Base-by-base conservation (phyloP, 1,140 invertebrate species). In the Lysiphlebus fabarum region DNA sequence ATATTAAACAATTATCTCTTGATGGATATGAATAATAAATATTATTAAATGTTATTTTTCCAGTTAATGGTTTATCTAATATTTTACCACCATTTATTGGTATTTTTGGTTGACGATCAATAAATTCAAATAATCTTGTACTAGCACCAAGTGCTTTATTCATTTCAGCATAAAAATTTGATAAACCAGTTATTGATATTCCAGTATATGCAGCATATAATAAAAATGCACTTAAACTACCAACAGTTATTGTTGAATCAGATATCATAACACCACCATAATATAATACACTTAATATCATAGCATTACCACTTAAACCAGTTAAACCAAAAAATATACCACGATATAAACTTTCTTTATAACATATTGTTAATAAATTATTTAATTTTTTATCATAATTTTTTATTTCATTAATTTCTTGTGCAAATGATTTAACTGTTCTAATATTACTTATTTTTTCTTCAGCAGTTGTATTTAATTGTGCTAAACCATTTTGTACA, bases 101-200 rank as follows among this genome's bases (percentile, higher is more conserved):
- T 70, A 98, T 93, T 4, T 66, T 62, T 12, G 92, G 90, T 63
- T 85, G 67, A 43, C 91, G 84, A 74, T 98, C 92, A 42, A 95
- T 87, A 36, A 99, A 84, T 73, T 96, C 86, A 86, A 93, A 97
- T 9, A 98, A 77, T 51, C 95, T 82, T 2, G 86, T 83, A 26
- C 91, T 92, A 1, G 96, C 95, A 1, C 95, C 96, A 3, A 98
- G 76, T 0, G 93, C 95, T 77, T 91, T 91, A 79, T 96, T 98
- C 61, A 98, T 72, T 72, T 98, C 94, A 0, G 92, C 89, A 71
- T 96, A 98, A 74, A 97, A 97, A 63, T 86, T 89, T 33, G 90
- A 90, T 17, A 98, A 70, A 0, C 92, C 92, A 41, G 87, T 87
- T 45, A 97, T 84, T 8, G 94, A 93, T 12, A 97, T 85, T 4